These are phyloP conservation scores for Cephus sareptanus DNA, from an alignment of 2,888 invertebrate species.

Conservation along the genomic window DNA sequence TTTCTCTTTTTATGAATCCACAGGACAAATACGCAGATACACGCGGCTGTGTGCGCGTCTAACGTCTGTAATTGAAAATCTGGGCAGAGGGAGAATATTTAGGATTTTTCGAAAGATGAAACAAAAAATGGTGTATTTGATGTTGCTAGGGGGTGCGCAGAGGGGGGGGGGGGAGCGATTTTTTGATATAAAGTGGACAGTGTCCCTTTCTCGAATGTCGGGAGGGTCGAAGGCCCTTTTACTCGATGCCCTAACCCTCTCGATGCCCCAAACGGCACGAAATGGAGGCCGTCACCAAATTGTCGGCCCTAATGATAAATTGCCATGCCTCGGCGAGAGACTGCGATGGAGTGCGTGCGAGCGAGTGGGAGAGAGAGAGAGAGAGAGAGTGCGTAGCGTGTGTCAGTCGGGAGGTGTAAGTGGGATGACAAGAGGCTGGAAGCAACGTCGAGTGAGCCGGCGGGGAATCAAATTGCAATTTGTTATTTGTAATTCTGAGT, in stretches of 20 bases:
- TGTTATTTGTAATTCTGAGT: constrained; percentile 67
- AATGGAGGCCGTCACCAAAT: constrained; percentile 57
- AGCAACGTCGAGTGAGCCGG: constrained; percentile 23
- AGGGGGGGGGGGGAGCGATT: background rate
- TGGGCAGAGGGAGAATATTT: no score
- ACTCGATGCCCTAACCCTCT: constrained; percentile 3
- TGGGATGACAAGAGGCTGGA: no score
- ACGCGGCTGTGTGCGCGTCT: no score
- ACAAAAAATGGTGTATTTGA: no score
- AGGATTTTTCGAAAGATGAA: no score
- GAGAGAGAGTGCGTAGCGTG: constrained; percentile 27
- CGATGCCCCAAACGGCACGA: constrained; percentile 17
- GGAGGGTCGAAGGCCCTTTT: background rate
- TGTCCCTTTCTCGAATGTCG: no score
- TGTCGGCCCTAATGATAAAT: constrained; percentile 66
- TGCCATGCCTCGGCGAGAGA: constrained; percentile 56
- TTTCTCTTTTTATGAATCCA: no score
- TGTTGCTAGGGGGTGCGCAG: background rate
- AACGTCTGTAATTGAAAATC: no score
- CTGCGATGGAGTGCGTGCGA: constrained; percentile 28
- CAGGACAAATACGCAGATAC: no score
- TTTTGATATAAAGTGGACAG: no score
- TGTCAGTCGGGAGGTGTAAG: no score
- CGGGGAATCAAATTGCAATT: constrained; percentile 67
- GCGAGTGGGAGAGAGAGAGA: constrained; percentile 13